These are phyloP conservation scores for Galbula dea DNA, from an alignment of 2,113 vertebrate species.

Conservation along the genomic window DNA sequence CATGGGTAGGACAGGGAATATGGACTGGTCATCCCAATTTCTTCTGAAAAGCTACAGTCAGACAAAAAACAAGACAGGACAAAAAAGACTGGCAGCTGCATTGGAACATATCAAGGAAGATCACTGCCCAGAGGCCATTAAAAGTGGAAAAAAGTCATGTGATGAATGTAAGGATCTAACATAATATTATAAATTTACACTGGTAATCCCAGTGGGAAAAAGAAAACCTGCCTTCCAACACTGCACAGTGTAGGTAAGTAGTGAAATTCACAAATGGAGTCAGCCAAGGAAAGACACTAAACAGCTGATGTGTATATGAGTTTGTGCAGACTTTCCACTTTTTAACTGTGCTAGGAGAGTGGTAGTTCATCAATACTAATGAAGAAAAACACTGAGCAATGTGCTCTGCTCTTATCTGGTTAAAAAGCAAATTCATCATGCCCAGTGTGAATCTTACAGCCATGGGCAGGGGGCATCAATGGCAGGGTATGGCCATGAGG, in stretches of 20 bases:
- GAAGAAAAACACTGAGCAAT: background rate
- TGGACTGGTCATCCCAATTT: background rate
- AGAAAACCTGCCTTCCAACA: background rate
- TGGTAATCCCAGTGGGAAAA: background rate
- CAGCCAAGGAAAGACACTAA: background rate
- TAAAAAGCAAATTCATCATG: background rate
- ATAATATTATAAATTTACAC: background rate
- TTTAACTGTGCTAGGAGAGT: background rate
- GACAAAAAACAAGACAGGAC: background rate
- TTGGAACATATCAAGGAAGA: background rate
- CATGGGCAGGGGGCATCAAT: background rate
- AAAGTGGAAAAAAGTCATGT: background rate
- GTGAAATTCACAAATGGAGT: background rate
- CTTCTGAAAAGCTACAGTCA: background rate
- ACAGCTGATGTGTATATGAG: background rate
- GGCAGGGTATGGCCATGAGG: rapidly evolving
- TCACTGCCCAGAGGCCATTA: background rate
- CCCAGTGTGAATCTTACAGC: background rate
- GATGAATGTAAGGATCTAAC: background rate
- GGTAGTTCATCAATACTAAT: background rate
- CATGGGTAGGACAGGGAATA: background rate
- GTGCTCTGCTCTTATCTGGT: background rate
- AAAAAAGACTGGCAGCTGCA: background rate
- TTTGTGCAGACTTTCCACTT: background rate
- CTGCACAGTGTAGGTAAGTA: background rate